Conservation (phyloP, 2,113 vertebrate species). For the Regulus satrapa region DNA sequence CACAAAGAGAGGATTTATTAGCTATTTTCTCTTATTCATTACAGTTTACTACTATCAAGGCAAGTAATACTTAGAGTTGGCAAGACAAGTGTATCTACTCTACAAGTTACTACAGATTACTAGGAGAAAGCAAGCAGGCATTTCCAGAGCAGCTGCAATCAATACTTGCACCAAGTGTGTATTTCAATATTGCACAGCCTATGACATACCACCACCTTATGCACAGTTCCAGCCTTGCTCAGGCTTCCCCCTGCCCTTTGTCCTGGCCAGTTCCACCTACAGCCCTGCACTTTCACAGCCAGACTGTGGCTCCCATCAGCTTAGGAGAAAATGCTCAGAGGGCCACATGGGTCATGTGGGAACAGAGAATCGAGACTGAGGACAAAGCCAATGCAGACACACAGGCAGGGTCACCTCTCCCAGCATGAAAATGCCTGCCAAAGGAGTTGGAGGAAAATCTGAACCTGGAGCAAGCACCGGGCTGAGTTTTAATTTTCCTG, state of each 20-base stretch:
- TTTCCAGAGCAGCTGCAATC: not conserved
- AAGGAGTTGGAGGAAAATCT: not conserved
- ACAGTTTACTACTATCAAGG: not conserved
- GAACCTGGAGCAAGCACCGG: not conserved
- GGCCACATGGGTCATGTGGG: not conserved
- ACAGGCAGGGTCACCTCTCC: not conserved
- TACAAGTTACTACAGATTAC: not conserved
- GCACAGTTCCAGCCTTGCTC: not conserved
- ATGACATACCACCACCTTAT: not conserved
- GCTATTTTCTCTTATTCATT: not conserved
- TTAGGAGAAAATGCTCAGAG: not conserved
- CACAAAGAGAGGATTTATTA: not conserved
- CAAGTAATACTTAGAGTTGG: not conserved
- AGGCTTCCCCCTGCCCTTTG: not conserved
- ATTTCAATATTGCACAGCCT: not conserved
- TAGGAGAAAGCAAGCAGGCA: not conserved
- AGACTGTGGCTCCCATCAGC: not conserved
- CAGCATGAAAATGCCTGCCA: not conserved
- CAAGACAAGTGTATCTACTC: not conserved
- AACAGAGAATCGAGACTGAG: not conserved
- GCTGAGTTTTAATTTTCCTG: not conserved
- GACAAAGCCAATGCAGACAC: not conserved
- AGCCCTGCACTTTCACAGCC: not conserved
- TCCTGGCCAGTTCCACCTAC: not conserved
- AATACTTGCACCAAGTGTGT: not conserved